Evolutionary conservation across 2,113 vertebrate species (phyloP).

Genomic region (Mastomys coucha): DNA sequence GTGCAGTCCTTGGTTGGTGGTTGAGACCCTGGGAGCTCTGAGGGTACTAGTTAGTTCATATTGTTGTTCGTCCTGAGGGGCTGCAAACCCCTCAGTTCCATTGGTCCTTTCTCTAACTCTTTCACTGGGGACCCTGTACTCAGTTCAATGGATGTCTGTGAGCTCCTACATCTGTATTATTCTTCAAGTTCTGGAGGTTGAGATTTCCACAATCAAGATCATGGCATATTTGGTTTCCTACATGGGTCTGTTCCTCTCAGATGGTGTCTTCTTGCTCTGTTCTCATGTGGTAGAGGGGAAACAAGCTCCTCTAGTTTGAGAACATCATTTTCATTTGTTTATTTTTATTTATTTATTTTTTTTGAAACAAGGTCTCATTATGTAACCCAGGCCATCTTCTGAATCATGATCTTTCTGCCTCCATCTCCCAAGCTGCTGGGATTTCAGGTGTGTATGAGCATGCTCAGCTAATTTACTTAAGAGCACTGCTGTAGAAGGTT

Average conservation of each 20-base stretch:
- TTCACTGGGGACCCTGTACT: too few relatives aligned
- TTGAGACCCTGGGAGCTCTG: too few relatives aligned
- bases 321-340: not conserved
- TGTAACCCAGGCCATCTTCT: not conserved
- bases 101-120: too few relatives aligned
- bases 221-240: not conserved
- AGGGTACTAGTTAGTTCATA: too few relatives aligned
- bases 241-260: not conserved
- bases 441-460: not conserved
- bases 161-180: too few relatives aligned
- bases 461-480: not conserved
- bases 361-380: not conserved
- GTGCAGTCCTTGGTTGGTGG: too few relatives aligned
- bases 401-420: not conserved
- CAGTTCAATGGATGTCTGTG: too few relatives aligned
- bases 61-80: too few relatives aligned
- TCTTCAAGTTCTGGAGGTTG: not conserved
- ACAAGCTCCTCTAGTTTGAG: not conserved
- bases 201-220: not conserved
- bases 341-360: not conserved
- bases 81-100: too few relatives aligned
- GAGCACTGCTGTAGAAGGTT: too few relatives aligned
- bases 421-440: not conserved
- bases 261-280: not conserved
- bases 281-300: not conserved